Evolutionary conservation across 1,140 invertebrate genomes (phyloP).

Genomic region (Danaus melanippus): DNA sequence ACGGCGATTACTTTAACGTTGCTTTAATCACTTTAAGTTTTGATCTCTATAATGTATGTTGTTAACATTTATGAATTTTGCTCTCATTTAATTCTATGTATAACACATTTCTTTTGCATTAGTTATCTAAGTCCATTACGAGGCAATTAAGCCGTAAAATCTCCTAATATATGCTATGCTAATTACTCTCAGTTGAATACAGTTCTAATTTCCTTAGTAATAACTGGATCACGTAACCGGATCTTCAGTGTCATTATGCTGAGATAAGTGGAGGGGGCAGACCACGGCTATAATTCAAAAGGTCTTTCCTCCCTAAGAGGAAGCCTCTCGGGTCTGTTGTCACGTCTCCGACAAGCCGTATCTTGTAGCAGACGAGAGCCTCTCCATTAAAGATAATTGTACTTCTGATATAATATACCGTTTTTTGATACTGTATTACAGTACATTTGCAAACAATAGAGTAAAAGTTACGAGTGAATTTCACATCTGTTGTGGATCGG

Average conservation of each 20-base stretch:
- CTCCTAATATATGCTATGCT: conserved; percentile 13
- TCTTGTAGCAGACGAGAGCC: conserved; percentile 23
- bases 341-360: conserved; percentile 36
- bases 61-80: background rate
- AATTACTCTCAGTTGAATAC: conserved; percentile 21
- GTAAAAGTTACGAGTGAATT: conserved; percentile 6
- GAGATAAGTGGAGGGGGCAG: conserved; percentile 38
- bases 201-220: conserved; percentile 20
- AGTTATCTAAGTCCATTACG: conserved; percentile 6
- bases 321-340: conserved; percentile 33
- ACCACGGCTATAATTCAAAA: conserved; percentile 37
- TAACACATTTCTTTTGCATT: too few relatives aligned
- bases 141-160: conserved; percentile 8
- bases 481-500: too few relatives aligned
- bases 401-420: conserved; percentile 15
- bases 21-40: conserved; percentile 18
- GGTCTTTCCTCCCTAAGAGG: conserved; percentile 24
- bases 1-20: conserved; percentile 25
- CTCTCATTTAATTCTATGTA: background rate
- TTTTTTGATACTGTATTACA: conserved; percentile 10
- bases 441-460: conserved; percentile 7
- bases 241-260: conserved; percentile 25
- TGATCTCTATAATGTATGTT: conserved; percentile 4
- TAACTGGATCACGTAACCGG: conserved; percentile 25
- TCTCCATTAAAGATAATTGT: conserved; percentile 27